phyloP scores from a whole-genome alignment of 2,113 vertebrate species.

The Xenopus tropicalis region UCB_Xtro_10.0 CM004443.2:148320001-148320500 shows the following conservation, averaged over 20 bases:
- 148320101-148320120: constrained; percentile 9
- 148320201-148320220: constrained; percentile 17
- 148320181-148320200: constrained; percentile 24
- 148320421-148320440: constrained; percentile 22
- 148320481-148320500: constrained; percentile 36
- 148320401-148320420: constrained; percentile 21
- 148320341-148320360: not conserved
- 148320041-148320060: too few species aligned
- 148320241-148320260: constrained; percentile 10
- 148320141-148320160: constrained; percentile 26
- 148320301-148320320: not conserved
- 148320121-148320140: constrained; percentile 23
- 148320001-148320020: too few species aligned
- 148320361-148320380: not conserved
- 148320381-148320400: constrained; percentile 8
- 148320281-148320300: not conserved
- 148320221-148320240: constrained; percentile 15
- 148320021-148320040: too few species aligned
- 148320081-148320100: constrained; percentile 14
- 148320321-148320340: constrained; percentile 20
- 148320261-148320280: not conserved
- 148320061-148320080: too few species aligned
- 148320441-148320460: constrained; percentile 20
- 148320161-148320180: constrained; percentile 18
- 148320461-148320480: constrained; percentile 30